phyloP scores from a whole-genome alignment of 2,113 vertebrate species.

The Rhynchomys soricoides region DNA sequence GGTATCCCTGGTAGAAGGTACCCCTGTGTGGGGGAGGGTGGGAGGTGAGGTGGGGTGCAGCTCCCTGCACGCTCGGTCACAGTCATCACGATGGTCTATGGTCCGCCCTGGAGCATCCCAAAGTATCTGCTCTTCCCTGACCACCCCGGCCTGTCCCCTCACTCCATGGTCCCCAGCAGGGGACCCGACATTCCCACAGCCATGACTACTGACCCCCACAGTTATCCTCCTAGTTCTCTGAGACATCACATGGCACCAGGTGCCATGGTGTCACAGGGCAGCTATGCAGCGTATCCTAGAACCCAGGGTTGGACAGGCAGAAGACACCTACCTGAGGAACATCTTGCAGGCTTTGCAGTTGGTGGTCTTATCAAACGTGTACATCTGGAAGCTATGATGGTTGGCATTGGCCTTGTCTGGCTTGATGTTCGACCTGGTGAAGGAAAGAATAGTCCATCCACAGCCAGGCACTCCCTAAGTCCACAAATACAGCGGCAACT shows the following conservation, averaged over 20 bases:
- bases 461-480: neutral
- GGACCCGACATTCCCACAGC: fast-evolving
- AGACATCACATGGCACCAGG: fast-evolving
- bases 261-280: fast-evolving
- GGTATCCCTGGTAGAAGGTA: slow-evolving; percentile 98
- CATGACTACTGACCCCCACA: fast-evolving
- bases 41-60: neutral
- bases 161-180: fast-evolving
- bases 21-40: slow-evolving; percentile 84
- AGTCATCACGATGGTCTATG: too few relatives aligned
- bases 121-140: neutral
- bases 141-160: neutral
- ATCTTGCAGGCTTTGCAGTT: slow-evolving; percentile 97
- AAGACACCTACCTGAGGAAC: slow-evolving; percentile 91
- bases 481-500: fast-evolving
- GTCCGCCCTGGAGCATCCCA: fast-evolving
- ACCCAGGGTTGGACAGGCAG: neutral
- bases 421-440: slow-evolving; percentile 96
- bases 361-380: slow-evolving; percentile 96
- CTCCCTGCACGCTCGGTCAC: neutral
- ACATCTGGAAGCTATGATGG: slow-evolving; percentile 99
- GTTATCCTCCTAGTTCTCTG: fast-evolving
- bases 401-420: slow-evolving; percentile 97
- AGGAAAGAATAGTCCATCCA: neutral
- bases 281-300: fast-evolving